These are phyloP conservation scores for Agonopterix heracliana DNA, from an alignment of 2,888 invertebrate genomes.

Conservation along the genomic window DNA sequence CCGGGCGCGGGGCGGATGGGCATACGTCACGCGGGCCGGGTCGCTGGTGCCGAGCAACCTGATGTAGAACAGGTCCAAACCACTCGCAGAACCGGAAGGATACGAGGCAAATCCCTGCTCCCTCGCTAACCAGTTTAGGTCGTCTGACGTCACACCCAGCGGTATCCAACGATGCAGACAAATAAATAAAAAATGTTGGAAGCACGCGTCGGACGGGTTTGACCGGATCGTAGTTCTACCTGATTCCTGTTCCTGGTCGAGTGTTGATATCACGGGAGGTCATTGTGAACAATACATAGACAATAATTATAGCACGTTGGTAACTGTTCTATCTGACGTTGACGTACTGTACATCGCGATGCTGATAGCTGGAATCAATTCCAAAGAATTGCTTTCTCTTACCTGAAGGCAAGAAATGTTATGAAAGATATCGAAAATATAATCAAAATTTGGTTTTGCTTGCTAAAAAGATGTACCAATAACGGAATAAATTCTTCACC, in stretches of 20 bases:
- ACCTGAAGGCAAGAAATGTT: no score
- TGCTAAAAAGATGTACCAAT: no score
- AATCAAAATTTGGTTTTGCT: no score
- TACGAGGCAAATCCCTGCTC: slow-evolving; percentile 75
- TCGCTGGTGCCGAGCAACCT: slow-evolving; percentile 55
- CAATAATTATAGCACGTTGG: slow-evolving; percentile 1
- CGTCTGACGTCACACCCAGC: slow-evolving; percentile 73
- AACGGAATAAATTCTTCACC: no score
- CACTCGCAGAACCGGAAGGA: slow-evolving; percentile 76
- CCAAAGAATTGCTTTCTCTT: no score
- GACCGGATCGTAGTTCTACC: slow-evolving; percentile 76
- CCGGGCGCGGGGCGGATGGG: slow-evolving; percentile 27
- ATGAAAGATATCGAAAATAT: no score
- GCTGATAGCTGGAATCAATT: no score
- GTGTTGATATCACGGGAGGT: slow-evolving; percentile 49
- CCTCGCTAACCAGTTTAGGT: slow-evolving; percentile 76
- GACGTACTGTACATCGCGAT: no score
- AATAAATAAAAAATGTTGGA: slow-evolving; percentile 77
- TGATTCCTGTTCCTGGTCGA: slow-evolving; percentile 74
- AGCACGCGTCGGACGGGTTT: slow-evolving; percentile 75
- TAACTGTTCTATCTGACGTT: neutral
- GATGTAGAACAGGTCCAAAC: slow-evolving; percentile 72
- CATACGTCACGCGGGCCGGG: slow-evolving; percentile 53
- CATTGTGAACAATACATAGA: slow-evolving; percentile 30
- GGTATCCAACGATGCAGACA: slow-evolving; percentile 74